A percentile compares a stretch with the other conserved stretches of the same genome.
phyloP scores from a whole-genome alignment of 2,797 vertebrate species.

The Serranus cabrilla region DNA sequence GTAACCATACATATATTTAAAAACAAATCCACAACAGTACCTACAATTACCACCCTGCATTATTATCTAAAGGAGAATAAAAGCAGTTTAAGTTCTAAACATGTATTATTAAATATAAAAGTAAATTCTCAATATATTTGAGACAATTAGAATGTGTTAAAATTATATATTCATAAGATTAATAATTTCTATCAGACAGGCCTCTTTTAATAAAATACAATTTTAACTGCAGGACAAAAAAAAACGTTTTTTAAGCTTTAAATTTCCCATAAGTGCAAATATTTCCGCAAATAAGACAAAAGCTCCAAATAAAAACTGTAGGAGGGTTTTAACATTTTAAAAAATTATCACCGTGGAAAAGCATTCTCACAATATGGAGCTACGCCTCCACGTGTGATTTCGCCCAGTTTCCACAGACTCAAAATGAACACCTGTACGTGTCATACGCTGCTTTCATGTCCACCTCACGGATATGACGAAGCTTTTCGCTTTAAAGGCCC shows the following conservation, averaged over 20 bases:
- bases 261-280: background rate
- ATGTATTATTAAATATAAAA: conserved; percentile 17
- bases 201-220: conserved; percentile 18
- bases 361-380: background rate
- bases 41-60: background rate
- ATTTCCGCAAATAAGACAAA: background rate
- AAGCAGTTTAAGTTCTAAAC: background rate
- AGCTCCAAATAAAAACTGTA: background rate
- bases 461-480: conserved; percentile 44
- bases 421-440: conserved; percentile 65
- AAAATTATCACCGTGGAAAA: conserved; percentile 5
- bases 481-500: conserved; percentile 28
- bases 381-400: background rate
- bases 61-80: conserved; percentile 18
- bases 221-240: background rate
- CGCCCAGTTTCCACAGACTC: conserved; percentile 6
- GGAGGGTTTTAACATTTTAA: background rate
- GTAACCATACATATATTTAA: background rate
- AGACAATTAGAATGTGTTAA: background rate
- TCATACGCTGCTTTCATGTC: conserved; percentile 1
- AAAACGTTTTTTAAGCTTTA: conserved; percentile 14
- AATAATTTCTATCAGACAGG: background rate
- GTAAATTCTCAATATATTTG: background rate
- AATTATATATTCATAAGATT: conserved; percentile 8
- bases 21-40: conserved; percentile 28